phyloP scores from a whole-genome alignment of 2,113 vertebrate genomes.

The Rhagologus leucostigma region DNA sequence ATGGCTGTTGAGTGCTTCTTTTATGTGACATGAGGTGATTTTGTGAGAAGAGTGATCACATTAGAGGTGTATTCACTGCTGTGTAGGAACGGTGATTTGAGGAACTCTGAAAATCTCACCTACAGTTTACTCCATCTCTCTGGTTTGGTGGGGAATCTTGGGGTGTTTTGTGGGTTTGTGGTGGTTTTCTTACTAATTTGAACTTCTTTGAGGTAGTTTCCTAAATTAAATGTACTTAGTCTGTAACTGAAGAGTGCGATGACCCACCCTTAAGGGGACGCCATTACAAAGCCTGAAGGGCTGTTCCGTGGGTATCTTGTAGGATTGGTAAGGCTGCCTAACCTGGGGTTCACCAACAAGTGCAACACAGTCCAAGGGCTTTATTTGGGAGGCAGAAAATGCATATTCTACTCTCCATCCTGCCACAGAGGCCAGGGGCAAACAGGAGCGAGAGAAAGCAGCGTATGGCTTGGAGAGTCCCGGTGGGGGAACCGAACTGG shows the following conservation, averaged over 20 bases:
- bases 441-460: neutral
- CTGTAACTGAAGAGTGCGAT: neutral
- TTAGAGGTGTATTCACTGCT: neutral
- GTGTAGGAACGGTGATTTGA: neutral
- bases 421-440: neutral
- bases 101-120: neutral
- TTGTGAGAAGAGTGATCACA: neutral
- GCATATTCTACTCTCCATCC: neutral
- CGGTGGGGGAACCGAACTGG: accelerated
- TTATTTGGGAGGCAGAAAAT: neutral
- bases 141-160: neutral
- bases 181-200: neutral
- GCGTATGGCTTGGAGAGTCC: neutral
- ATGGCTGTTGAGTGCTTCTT: neutral
- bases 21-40: accelerated
- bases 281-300: neutral
- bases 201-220: neutral
- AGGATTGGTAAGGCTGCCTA: neutral
- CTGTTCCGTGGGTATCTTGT: neutral
- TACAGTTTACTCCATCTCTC: neutral
- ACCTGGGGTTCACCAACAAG: neutral
- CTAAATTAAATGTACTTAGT: neutral
- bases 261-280: neutral
- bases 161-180: neutral
- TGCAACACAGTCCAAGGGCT: neutral